Evolutionary conservation across 2,113 vertebrate genomes (phyloP).

Genomic region (Agapornis roseicollis): DNA sequence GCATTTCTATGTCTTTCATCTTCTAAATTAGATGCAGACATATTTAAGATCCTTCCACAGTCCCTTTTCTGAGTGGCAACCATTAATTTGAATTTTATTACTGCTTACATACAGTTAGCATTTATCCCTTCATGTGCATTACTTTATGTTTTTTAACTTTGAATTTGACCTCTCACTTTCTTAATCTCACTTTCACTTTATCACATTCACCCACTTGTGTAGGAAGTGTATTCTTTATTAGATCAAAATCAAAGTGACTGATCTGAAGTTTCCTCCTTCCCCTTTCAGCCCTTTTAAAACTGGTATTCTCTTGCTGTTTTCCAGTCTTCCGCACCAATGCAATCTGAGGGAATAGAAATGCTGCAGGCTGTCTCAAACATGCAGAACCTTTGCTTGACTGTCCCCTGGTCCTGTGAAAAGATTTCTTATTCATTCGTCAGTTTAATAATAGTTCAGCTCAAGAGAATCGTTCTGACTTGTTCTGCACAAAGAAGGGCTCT

Average conservation of each 20-base stretch:
- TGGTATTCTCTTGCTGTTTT: background rate
- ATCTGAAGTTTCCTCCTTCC: background rate
- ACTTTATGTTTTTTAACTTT: background rate
- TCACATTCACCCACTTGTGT: background rate
- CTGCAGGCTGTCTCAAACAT: background rate
- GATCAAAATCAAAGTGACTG: background rate
- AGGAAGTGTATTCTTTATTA: background rate
- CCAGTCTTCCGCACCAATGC: background rate
- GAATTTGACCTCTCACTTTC: background rate
- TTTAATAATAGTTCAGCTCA: background rate
- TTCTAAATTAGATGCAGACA: background rate
- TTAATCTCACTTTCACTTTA: background rate
- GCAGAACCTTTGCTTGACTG: background rate
- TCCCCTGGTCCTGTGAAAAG: background rate
- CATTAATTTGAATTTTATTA: background rate
- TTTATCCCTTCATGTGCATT: background rate
- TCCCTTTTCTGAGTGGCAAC: background rate
- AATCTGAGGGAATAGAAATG: background rate
- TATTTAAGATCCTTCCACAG: background rate
- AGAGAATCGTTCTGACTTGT: background rate
- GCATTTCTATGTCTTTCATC: background rate
- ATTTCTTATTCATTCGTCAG: background rate
- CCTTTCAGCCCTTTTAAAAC: background rate
- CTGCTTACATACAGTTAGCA: background rate
- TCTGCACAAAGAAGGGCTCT: background rate